Conservation (phyloP, 1,140 invertebrate species). For the Drosophila persimilis region DNA sequence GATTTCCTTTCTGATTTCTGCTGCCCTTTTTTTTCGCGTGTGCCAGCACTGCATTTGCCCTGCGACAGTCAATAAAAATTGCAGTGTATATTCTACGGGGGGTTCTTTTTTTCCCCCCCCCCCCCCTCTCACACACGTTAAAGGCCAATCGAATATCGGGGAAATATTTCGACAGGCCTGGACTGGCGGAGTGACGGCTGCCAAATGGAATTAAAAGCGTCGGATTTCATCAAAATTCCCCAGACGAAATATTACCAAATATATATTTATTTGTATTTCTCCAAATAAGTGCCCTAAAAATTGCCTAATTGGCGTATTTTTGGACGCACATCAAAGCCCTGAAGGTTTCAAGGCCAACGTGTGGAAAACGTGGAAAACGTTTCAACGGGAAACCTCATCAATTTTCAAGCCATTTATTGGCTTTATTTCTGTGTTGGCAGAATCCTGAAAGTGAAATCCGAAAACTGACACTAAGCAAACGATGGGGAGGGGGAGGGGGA, state of each 20-base stretch:
- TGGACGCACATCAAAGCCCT: background rate
- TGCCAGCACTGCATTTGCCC: conserved; percentile 29
- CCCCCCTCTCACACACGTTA: background rate
- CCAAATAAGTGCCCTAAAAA: conserved; percentile 9
- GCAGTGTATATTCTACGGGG: conserved; percentile 25
- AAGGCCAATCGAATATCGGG: conserved; percentile 5
- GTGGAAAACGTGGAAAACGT: conserved; percentile 32
- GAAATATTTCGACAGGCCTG: conserved; percentile 23
- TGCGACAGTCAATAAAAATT: conserved; percentile 69
- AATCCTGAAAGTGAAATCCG: conserved; percentile 14
- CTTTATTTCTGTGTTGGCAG: conserved; percentile 69
- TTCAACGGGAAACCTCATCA: conserved; percentile 51
- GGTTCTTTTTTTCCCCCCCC: conserved; percentile 2
- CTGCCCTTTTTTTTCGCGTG: background rate
- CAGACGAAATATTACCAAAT: conserved; percentile 14
- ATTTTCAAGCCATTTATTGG: conserved; percentile 68
- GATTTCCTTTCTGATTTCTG: conserved; percentile 20
- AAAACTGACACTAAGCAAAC: no score
- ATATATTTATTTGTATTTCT: conserved; percentile 5
- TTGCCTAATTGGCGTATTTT: conserved; percentile 9
- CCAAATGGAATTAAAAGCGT: conserved; percentile 23
- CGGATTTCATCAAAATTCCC: conserved; percentile 1
- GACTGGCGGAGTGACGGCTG: conserved; percentile 10
- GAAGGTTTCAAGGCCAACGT: conserved; percentile 30
- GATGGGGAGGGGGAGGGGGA: no score